Base-by-base conservation (phyloP, 2,888 invertebrate species). In the Trachelus iudaicus region DNA sequence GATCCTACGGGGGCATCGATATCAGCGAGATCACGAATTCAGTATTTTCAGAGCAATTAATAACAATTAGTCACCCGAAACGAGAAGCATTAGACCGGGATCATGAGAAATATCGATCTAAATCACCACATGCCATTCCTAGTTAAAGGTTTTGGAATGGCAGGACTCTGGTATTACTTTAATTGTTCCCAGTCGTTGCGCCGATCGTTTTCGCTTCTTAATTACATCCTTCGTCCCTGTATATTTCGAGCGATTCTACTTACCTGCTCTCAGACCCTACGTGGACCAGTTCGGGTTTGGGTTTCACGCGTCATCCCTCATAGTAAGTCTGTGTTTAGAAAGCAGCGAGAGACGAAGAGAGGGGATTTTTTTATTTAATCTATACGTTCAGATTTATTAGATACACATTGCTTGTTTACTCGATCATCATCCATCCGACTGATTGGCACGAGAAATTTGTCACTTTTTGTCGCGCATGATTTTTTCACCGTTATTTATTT, bases 101-200 rank as follows among this genome's bases (percentile, higher is more conserved):
- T 75, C 75, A 81, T 82, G 80, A 81, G 80, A 80, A 76, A 79
- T 80, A 86, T 84, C 83, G 83, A 81, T 80, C 83, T 84, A 86
- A 87, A 88, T 87, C 84, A 85, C 81, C 81, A 78, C 76, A 82
- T 84, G 79, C 80, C 78, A 81, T 79, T 80, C 77, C 81, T 79
- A 76, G 81, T 82, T 83, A 85, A 79, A 79, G 80, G 83, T 86
- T 84, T 80, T 82, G 77, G 69, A 80, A 80, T 71, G 69, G 79
- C 76, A 73, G 73, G 69, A 77, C 79, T 79, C 37, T 76, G 84
- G 86, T 81, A 87, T 89, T 89, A 89, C 87, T 88, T 89, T 89
- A 88, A 89, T 89, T 87, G 85, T 89, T 88, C 77, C 81, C 80
- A 31, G 81, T 79, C 79, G 81, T 82, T 80, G 81, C 82, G 82